Conservation (phyloP, 2,888 invertebrate species). For the Cryptus armator region DNA sequence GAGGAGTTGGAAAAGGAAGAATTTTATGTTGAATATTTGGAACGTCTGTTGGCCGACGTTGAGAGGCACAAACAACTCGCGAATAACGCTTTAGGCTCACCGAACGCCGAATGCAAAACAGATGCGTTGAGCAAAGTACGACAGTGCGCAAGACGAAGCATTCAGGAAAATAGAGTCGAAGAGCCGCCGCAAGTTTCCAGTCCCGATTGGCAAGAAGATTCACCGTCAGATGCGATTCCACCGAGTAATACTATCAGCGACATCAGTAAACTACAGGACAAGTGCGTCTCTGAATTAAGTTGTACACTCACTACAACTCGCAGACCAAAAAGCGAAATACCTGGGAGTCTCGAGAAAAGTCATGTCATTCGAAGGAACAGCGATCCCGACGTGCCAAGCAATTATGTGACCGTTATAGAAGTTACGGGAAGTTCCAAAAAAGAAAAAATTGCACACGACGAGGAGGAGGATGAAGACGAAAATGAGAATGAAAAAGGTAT, state of each 20-base stretch:
- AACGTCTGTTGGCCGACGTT: constrained; percentile 93
- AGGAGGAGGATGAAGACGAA: constrained; percentile 85
- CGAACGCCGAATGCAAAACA: constrained; percentile 86
- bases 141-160: constrained; percentile 29
- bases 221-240: constrained; percentile 68
- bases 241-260: constrained; percentile 77
- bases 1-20: constrained; percentile 96
- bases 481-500: constrained; percentile 63
- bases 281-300: constrained; percentile 84
- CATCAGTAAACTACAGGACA: constrained; percentile 84
- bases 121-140: constrained; percentile 59
- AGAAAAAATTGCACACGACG: constrained; percentile 85
- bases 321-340: constrained; percentile 84
- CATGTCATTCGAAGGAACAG: constrained; percentile 82
- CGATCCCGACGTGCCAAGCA: constrained; percentile 86
- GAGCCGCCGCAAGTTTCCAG: constrained; percentile 65
- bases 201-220: constrained; percentile 69
- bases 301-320: constrained; percentile 81
- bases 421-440: constrained; percentile 89
- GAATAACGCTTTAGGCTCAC: constrained; percentile 79
- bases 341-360: constrained; percentile 81
- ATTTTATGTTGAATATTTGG: constrained; percentile 95
- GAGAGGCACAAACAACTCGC: constrained; percentile 90
- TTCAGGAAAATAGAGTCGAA: constrained; percentile 65
- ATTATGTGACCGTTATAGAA: constrained; percentile 96